phyloP scores from a whole-genome alignment of 2,797 vertebrate genomes.

The Lagorchestes hirsutus region DNA sequence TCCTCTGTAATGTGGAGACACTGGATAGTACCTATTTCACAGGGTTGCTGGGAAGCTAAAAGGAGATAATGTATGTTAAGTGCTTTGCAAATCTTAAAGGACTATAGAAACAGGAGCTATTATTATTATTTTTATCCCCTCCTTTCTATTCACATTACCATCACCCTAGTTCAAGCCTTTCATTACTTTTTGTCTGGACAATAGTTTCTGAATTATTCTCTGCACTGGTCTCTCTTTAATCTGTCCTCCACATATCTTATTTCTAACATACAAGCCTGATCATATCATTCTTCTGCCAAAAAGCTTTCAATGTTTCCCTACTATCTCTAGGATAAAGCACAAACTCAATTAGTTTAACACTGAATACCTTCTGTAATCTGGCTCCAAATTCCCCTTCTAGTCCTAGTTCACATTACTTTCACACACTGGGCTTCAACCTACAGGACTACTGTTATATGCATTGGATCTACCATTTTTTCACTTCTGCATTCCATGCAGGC shows the following conservation, averaged over 20 bases:
- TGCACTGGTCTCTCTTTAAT: conserved; percentile 14
- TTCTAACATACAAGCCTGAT: neutral
- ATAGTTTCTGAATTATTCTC: neutral
- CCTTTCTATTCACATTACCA: neutral
- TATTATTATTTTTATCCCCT: neutral
- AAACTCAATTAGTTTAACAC: conserved; percentile 35
- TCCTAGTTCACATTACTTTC: conserved; percentile 12
- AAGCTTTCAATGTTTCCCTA: conserved; percentile 16
- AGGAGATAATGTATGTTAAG: neutral
- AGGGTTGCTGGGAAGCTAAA: neutral
- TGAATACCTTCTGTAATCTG: conserved; percentile 7
- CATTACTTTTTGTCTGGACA: neutral
- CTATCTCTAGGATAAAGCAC: conserved; percentile 1
- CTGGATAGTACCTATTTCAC: neutral
- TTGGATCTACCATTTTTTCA: neutral
- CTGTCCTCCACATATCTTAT: neutral
- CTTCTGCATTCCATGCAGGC: neutral
- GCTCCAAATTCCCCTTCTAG: neutral
- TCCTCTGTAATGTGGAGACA: neutral
- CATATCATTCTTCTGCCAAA: conserved; percentile 7
- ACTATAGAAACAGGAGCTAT: neutral
- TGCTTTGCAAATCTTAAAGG: neutral
- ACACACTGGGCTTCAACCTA: neutral
- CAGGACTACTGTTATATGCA: neutral
- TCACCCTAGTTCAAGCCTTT: neutral